phyloP scores from a whole-genome alignment of 2,888 invertebrate genomes.

The Eupithecia exiguata region DNA sequence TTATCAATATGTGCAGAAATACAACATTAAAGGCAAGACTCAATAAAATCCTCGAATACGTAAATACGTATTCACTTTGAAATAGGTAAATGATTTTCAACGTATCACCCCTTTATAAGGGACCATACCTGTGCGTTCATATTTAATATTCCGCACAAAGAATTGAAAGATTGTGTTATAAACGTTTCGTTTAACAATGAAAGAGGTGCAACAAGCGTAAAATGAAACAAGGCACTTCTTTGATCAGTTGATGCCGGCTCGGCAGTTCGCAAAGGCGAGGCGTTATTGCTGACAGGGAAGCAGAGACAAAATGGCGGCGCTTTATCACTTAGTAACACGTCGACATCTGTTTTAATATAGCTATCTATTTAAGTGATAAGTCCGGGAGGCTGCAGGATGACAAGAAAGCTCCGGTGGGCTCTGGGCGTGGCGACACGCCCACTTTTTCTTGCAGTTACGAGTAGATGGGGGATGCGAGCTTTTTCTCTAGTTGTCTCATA shows the following conservation, averaged over 20 bases:
- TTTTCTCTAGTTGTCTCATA: conserved; percentile 51
- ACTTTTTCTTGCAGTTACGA: conserved; percentile 69
- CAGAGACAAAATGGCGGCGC: conserved; percentile 81
- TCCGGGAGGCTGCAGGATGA: conserved; percentile 66
- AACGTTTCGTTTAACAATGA: conserved; percentile 73
- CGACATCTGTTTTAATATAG: conserved; percentile 80
- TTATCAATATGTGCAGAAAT: not conserved
- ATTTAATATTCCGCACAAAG: conserved; percentile 41
- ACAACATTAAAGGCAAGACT: not conserved
- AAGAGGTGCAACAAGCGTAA: conserved; percentile 74
- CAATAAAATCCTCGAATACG: conserved; percentile 12
- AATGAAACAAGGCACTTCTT: conserved; percentile 75
- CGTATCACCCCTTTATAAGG: conserved; percentile 18
- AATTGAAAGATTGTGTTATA: conserved; percentile 69
- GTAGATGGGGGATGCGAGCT: conserved; percentile 57
- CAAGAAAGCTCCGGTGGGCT: conserved; percentile 64
- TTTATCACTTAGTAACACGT: conserved; percentile 84
- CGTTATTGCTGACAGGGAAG: conserved; percentile 78
- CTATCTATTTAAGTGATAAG: conserved; percentile 78
- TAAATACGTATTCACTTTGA: conserved; percentile 7
- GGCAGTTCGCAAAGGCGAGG: conserved; percentile 74
- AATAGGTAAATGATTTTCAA: conserved; percentile 13
- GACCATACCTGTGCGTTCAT: conserved; percentile 26
- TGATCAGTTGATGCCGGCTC: conserved; percentile 76
- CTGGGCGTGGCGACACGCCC: conserved; percentile 82